phyloP scores from a whole-genome alignment of 2,113 vertebrate species.

The Scytalopus superciliaris region DNA sequence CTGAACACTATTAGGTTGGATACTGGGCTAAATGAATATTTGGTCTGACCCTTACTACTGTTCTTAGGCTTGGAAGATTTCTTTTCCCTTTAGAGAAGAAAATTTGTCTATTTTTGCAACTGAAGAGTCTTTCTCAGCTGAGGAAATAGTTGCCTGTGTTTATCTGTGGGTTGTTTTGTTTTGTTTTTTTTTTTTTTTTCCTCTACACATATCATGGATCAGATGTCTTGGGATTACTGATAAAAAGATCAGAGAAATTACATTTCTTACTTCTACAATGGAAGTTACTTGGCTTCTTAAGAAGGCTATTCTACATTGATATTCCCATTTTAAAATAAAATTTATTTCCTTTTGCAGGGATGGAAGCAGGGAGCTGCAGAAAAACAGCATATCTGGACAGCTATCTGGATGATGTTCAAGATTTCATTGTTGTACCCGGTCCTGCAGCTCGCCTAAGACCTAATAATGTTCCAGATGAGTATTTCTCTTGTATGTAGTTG shows the following conservation, averaged over 20 bases:
- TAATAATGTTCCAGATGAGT: conserved; percentile 82
- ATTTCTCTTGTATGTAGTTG: conserved; percentile 87
- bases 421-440: conserved; percentile 83
- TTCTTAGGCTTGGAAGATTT: not conserved
- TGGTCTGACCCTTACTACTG: not conserved
- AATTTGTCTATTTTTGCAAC: not conserved
- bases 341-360: conserved; percentile 76
- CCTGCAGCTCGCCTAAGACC: conserved; percentile 88
- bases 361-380: conserved; percentile 89
- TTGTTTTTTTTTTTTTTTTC: not conserved
- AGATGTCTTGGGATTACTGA: not conserved
- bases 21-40: not conserved
- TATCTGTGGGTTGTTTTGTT: not conserved
- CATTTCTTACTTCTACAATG: not conserved
- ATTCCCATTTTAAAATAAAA: not conserved
- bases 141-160: not conserved
- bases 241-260: not conserved
- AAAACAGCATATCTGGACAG: conserved; percentile 77
- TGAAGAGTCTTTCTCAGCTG: not conserved
- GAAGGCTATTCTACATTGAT: not conserved
- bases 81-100: not conserved
- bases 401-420: conserved; percentile 74
- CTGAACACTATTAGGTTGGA: not conserved
- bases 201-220: not conserved
- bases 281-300: not conserved